These are phyloP conservation scores for Zaprionus ghesquierei DNA, from an alignment of 1,140 invertebrate genomes.

Conservation along the genomic window DNA sequence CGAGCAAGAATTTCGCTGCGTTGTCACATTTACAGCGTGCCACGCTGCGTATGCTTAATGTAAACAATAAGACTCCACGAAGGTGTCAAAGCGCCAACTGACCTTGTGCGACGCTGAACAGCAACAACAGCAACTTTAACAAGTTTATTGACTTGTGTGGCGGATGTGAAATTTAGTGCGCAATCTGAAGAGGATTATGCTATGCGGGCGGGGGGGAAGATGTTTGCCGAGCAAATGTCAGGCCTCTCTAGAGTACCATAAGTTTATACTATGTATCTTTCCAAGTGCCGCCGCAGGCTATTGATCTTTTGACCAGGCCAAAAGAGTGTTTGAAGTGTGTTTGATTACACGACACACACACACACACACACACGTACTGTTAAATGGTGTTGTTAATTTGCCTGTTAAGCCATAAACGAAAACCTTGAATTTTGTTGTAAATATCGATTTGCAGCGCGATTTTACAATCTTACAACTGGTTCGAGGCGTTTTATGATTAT, in stretches of 20 bases:
- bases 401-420: background rate
- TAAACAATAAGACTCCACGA: slow-evolving; percentile 37
- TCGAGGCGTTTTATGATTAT: slow-evolving; percentile 31
- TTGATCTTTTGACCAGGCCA: background rate
- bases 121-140: too few species aligned
- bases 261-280: background rate
- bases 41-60: slow-evolving; percentile 62
- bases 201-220: background rate
- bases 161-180: slow-evolving; percentile 55
- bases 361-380: background rate
- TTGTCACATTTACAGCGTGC: slow-evolving; percentile 15
- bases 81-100: slow-evolving; percentile 36
- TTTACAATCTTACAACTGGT: slow-evolving; percentile 36
- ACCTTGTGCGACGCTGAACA: background rate
- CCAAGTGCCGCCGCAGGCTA: background rate
- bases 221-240: background rate
- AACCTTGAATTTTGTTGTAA: background rate
- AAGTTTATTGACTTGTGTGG: slow-evolving; percentile 57
- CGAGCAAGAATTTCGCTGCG: slow-evolving; percentile 34
- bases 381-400: background rate
- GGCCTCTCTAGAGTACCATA: background rate
- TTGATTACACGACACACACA: background rate
- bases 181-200: slow-evolving; percentile 10
- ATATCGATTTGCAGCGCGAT: background rate
- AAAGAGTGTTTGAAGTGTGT: background rate